These are phyloP conservation scores for Brachionus manjavacas DNA, from an alignment of 1,140 invertebrate species.

Conservation along the genomic window DNA sequence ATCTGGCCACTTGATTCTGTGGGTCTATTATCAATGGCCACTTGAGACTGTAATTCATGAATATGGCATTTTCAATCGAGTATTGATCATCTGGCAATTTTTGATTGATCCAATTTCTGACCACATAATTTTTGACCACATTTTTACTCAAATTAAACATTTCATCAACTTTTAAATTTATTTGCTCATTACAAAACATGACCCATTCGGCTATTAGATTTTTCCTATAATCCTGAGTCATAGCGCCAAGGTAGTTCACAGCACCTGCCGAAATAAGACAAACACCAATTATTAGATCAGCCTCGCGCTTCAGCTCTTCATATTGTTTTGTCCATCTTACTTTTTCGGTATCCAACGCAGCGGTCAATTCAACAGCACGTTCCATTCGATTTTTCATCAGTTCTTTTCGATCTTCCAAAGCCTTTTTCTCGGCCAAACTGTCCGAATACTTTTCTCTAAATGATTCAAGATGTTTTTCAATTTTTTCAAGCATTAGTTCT, in stretches of 20 bases:
- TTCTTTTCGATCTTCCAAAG: slow-evolving; percentile 64
- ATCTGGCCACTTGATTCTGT: slow-evolving; percentile 67
- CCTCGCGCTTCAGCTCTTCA: slow-evolving; percentile 57
- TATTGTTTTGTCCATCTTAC: slow-evolving; percentile 72
- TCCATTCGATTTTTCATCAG: slow-evolving; percentile 69
- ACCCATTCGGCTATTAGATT: slow-evolving; percentile 48
- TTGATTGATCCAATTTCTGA: slow-evolving; percentile 40
- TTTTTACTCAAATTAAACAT: slow-evolving; percentile 22
- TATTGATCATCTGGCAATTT: slow-evolving; percentile 40
- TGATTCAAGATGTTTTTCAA: slow-evolving; percentile 53
- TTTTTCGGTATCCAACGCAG: slow-evolving; percentile 72
- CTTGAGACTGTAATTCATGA: slow-evolving; percentile 70
- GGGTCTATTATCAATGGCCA: slow-evolving; percentile 84
- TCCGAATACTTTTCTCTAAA: slow-evolving; percentile 56
- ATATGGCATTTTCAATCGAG: slow-evolving; percentile 71
- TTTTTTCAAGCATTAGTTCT: slow-evolving; percentile 48
- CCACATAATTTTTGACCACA: slow-evolving; percentile 5
- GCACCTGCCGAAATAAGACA: slow-evolving; percentile 52
- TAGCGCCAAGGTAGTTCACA: slow-evolving; percentile 53
- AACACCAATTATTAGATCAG: slow-evolving; percentile 53
- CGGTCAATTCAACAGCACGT: slow-evolving; percentile 71
- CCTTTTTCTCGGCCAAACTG: slow-evolving; percentile 61
- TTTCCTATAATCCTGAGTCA: slow-evolving; percentile 42
- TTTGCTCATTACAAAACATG: slow-evolving; percentile 45
- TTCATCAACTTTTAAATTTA: neutral